Evolutionary conservation across 2,113 vertebrate genomes (phyloP).

Genomic region (Tragelaphus strepsiceros): DNA sequence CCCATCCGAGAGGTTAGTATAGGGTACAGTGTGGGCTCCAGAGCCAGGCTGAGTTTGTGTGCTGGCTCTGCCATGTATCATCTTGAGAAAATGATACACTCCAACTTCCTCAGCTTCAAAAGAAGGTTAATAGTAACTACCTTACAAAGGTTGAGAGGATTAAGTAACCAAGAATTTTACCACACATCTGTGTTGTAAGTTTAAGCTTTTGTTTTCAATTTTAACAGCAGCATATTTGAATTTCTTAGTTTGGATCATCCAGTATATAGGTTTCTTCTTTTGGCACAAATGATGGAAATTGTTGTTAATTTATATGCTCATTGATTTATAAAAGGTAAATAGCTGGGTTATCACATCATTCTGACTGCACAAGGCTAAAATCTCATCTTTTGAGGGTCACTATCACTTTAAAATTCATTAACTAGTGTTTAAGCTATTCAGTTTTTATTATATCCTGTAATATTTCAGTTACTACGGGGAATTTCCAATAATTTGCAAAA

Average conservation of each 20-base stretch:
- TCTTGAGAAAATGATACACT: not conserved
- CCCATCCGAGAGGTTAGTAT: not conserved
- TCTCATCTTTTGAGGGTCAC: not conserved
- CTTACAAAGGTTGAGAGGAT: not conserved
- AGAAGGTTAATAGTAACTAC: not conserved
- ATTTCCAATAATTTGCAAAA: constrained; percentile 15
- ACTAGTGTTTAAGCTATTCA: not conserved
- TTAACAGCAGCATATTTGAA: not conserved
- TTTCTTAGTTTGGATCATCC: not conserved
- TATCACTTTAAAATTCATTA: not conserved
- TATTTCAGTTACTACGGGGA: not conserved
- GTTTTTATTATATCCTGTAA: constrained; percentile 29
- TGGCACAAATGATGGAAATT: not conserved
- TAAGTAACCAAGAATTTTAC: not conserved
- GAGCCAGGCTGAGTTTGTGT: not conserved
- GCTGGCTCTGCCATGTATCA: not conserved
- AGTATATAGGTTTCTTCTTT: not conserved
- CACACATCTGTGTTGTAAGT: not conserved
- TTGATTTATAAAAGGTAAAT: not conserved
- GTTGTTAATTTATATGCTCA: not conserved
- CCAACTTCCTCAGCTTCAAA: not conserved
- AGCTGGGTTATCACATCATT: not conserved
- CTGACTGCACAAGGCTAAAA: not conserved
- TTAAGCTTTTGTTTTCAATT: not conserved
- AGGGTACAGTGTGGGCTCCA: not conserved